Evolutionary conservation across 2,888 invertebrate genomes (phyloP), one percentile per base, ranked within the genome.

Genomic region (Cantharis lateralis): DNA sequence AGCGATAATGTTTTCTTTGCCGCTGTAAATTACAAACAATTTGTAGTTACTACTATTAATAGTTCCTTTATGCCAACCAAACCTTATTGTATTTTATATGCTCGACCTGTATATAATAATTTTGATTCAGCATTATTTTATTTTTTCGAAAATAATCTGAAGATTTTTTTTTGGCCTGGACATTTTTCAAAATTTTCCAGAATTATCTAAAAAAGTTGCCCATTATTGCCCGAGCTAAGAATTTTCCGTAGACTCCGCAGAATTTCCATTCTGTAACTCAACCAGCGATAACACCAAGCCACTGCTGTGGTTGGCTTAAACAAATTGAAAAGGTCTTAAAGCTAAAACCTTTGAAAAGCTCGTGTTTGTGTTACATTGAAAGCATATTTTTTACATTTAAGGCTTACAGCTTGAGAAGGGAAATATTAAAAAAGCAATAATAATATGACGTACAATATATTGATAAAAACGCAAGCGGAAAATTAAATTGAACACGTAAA

Each of bases 1-100:
- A 71, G 71, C 71, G 71, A 71, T 15, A 71, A 71, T 62, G n/a
- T 71, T 63, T 24, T 71, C 71, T 62, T 62, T 71, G 71, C 71
- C 71, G 71, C 71, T 71, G 71, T 71, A 62, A 71, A 15, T 63
- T 66, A 66, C 69, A 32, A 69, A 32, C 28, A 69, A 69, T 48
- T 66, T 66, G 66, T 24, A 24, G 15, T 66, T 15, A 69, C 10
- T 16, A 32, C 28, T 66, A 66, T 66, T 66, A 20, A 20, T 66
- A 66, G 20, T 20, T n/a, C 11, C 64, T 18, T 64, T 66, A 66
- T 24, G n/a, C 64, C 11, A 13, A 66, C 48, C 48, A 20, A 66
- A 66, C 24, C 20, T 66, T 66, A 10, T 63, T 10, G 18, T 66
- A 13, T 11, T 32, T 20, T 10, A n/a, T 24, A 20, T 24, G 13